Evolutionary conservation across 2,113 vertebrate genomes (phyloP).

Genomic region (Cygnus buccinator): DNA sequence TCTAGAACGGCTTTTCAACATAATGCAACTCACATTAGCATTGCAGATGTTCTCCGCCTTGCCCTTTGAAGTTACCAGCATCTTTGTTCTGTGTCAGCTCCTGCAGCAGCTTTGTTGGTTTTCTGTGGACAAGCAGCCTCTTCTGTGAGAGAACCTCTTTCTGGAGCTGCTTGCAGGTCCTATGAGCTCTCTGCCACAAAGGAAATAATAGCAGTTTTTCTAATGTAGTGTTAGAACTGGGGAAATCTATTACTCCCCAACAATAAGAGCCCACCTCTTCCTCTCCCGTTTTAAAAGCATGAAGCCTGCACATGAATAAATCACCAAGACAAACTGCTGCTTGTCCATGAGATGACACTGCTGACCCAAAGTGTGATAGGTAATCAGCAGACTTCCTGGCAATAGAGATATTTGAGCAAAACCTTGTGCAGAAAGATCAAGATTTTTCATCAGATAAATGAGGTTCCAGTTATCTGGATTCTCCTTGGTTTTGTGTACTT

Average conservation of each 20-base stretch:
- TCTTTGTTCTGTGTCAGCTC: background rate
- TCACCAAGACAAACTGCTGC: background rate
- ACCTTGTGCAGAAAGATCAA: background rate
- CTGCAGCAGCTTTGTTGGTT: background rate
- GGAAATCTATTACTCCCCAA: background rate
- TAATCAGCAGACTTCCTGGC: background rate
- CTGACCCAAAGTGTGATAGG: background rate
- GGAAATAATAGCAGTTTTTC: background rate
- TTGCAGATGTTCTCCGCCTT: background rate
- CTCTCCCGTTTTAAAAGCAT: background rate
- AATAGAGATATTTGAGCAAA: background rate
- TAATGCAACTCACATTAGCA: background rate
- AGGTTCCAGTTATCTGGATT: background rate
- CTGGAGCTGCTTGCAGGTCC: background rate
- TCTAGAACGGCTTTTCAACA: background rate
- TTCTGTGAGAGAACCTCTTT: background rate
- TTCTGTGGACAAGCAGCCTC: background rate
- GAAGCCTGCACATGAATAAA: background rate
- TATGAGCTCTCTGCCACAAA: background rate
- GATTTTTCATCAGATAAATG: background rate
- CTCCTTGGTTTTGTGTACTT: background rate
- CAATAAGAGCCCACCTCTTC: background rate
- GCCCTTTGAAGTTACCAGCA: background rate
- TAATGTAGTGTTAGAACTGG: background rate
- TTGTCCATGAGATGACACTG: background rate